Evolutionary conservation across 2,113 vertebrate genomes (phyloP), one percentile per base, ranked within the genome.

Genomic region (Chlorodrepanis virens): DNA sequence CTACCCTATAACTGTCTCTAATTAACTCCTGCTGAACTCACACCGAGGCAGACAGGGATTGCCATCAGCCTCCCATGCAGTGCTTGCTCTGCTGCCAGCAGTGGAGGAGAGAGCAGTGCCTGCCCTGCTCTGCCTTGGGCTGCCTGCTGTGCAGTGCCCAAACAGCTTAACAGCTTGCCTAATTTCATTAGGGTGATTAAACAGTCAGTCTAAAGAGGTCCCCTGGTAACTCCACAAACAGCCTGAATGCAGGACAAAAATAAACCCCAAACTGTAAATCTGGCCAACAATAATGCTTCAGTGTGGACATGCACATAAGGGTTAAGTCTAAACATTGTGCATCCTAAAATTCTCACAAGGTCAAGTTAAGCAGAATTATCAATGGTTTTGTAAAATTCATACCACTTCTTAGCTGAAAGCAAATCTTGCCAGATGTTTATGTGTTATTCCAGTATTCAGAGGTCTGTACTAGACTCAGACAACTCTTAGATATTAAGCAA

Each of bases 111-210:
- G 16, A 33, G 53, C 67, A 44, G 78, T 2, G 25, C 67, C 49
- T 0, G 0, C 28, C 42, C 59, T 13, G 21, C 57, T 14, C 25
- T 40, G 74, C 69, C 67, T 28, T 3, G 28, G 14, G 35, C 69
- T 59, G 47, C 53, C 68, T 31, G 49, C 79, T 49, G 57, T 0
- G 0, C 80, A 57, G 57, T 0, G 3, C 3, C 2, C n/a, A 12
- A 63, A 31, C 35, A 27, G 72, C 60, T 54, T 33, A 63, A 31
- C 35, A 27, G 72, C 56, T 54, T 33, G 5, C 28, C 20, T 60
- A 16, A 60, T 31, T 90, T 91, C 65, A 53, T 93, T 33, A 11
- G 19, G 35, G 44, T 71, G 52, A 82, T 72, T 65, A 76, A 78
- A 87, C 0, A 20, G 15, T 24, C 84, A 29, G 9, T 21, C 49